phyloP scores from a whole-genome alignment of 2,113 vertebrate genomes.

The Corvus hawaiiensis region DNA sequence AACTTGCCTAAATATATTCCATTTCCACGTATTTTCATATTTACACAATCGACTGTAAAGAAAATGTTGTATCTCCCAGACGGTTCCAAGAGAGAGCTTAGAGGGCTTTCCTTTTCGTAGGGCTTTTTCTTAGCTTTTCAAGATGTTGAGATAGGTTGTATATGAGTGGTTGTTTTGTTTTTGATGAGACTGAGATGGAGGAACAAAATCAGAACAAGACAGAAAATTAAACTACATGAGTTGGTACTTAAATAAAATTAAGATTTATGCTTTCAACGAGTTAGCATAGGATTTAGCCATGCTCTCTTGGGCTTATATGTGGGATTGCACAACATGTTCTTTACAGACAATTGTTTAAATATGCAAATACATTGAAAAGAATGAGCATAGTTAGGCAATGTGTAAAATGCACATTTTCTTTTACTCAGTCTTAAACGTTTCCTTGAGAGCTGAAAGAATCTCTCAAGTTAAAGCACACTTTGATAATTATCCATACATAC shows the following conservation, averaged over 20 bases:
- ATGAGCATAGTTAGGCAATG: not conserved
- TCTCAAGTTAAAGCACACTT: not conserved
- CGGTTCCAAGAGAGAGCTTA: not conserved
- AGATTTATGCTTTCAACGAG: not conserved
- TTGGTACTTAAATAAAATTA: slow-evolving; percentile 29
- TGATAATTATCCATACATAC: slow-evolving; percentile 7
- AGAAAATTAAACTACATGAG: slow-evolving; percentile 22
- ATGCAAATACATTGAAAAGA: slow-evolving; percentile 36
- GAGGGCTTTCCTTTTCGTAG: not conserved
- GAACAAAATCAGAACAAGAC: slow-evolving; percentile 3
- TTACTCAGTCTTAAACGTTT: slow-evolving; percentile 4
- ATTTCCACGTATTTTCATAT: slow-evolving; percentile 51
- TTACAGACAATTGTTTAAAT: slow-evolving; percentile 38
- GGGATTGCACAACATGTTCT: not conserved
- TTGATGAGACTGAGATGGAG: not conserved
- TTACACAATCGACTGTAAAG: slow-evolving; percentile 39
- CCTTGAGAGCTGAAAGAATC: not conserved
- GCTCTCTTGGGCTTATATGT: not conserved
- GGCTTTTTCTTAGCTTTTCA: not conserved
- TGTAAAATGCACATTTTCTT: slow-evolving; percentile 22
- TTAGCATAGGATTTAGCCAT: not conserved
- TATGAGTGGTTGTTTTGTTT: not conserved
- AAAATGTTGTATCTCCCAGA: slow-evolving; percentile 10
- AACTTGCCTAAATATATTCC: slow-evolving; percentile 52
- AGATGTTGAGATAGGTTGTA: not conserved